These are phyloP conservation scores for Calliphora vomitoria DNA, from an alignment of 2,888 invertebrate species.

Conservation along the genomic window DNA sequence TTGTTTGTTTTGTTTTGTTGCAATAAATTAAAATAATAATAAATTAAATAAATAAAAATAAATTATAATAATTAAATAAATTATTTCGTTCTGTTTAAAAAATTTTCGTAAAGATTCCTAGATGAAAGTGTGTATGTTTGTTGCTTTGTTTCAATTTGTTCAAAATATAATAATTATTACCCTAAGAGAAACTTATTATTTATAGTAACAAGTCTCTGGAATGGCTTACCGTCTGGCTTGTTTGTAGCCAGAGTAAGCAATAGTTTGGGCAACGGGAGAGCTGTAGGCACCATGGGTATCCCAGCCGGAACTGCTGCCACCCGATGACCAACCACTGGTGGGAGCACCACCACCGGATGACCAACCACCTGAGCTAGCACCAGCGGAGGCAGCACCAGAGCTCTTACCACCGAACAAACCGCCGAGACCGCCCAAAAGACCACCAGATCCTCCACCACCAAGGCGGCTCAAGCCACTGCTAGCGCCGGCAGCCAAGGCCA, in stretches of 20 bases:
- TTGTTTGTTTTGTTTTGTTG: slow-evolving; percentile 76
- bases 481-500: slow-evolving; percentile 86
- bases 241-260: slow-evolving; percentile 86
- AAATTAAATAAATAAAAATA: slow-evolving; percentile 84
- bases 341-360: slow-evolving; percentile 77
- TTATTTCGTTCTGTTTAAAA: slow-evolving; percentile 76
- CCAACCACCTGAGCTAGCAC: slow-evolving; percentile 77
- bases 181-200: slow-evolving; percentile 70
- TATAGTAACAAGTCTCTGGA: slow-evolving; percentile 41
- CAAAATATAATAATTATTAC: slow-evolving; percentile 63
- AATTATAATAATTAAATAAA: slow-evolving; percentile 80
- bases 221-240: slow-evolving; percentile 83
- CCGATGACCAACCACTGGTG: slow-evolving; percentile 81
- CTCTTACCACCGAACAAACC: slow-evolving; percentile 82
- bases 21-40: slow-evolving; percentile 77
- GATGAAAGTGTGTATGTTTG: slow-evolving; percentile 31
- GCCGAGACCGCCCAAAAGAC: slow-evolving; percentile 80
- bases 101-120: slow-evolving; percentile 68
- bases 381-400: slow-evolving; percentile 74
- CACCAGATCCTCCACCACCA: slow-evolving; percentile 80
- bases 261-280: slow-evolving; percentile 85
- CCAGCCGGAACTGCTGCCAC: slow-evolving; percentile 82
- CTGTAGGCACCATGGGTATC: slow-evolving; percentile 85
- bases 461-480: slow-evolving; percentile 81
- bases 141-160: slow-evolving; percentile 52